Conservation (phyloP, 2,888 invertebrate species). For the Melolontha melolontha region DNA sequence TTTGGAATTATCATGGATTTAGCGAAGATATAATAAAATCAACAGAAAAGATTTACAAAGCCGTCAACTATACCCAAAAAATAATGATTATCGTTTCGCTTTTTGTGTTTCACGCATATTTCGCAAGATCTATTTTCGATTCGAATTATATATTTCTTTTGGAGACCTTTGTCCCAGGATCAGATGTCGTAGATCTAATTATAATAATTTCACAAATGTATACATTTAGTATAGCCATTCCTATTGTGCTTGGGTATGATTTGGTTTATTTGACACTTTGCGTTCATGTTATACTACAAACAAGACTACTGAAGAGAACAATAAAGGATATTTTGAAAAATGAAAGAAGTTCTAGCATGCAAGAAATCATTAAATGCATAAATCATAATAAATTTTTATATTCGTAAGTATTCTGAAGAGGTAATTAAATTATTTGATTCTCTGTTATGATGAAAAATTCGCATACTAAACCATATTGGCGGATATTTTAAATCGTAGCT, state of each 20-base stretch:
- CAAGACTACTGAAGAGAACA: conserved; percentile 7
- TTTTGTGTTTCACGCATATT: background rate
- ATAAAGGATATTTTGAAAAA: background rate
- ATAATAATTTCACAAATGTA: conserved; percentile 4
- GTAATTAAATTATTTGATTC: no score
- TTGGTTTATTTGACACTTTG: conserved; percentile 11
- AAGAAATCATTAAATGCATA: background rate
- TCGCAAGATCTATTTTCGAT: background rate
- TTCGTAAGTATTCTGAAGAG: background rate
- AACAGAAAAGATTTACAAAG: background rate
- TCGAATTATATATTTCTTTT: background rate
- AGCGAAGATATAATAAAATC: background rate
- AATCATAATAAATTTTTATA: conserved; percentile 5
- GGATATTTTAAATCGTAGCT: no score
- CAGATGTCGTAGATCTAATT: background rate
- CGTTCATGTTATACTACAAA: background rate
- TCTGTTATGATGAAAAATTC: no score
- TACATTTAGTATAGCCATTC: background rate
- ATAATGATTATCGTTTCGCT: background rate
- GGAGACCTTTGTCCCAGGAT: background rate
- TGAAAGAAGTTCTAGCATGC: background rate
- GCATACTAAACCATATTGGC: no score
- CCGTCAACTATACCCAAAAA: background rate
- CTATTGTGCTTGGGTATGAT: conserved; percentile 11
- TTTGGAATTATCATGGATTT: conserved; percentile 3